phyloP scores from a whole-genome alignment of 2,888 invertebrate genomes.

The Microctonus aethiopoides region DNA sequence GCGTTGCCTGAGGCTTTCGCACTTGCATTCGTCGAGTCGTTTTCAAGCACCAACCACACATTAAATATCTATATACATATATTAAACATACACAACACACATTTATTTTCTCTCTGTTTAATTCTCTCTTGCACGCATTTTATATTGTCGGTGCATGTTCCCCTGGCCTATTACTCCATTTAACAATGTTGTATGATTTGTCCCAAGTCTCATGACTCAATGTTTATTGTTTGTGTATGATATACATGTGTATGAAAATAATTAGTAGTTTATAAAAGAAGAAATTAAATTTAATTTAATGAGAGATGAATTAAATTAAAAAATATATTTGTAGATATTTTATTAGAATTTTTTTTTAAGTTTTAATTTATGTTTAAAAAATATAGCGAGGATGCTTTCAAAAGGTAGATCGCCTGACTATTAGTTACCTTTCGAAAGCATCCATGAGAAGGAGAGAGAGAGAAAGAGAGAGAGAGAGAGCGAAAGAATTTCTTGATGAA shows the following conservation, averaged over 20 bases:
- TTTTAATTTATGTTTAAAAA: conserved; percentile 18
- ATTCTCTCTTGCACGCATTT: conserved; percentile 9
- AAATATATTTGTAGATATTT: no score
- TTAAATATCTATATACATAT: not conserved
- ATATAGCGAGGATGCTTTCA: conserved; percentile 62
- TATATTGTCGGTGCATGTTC: conserved; percentile 50
- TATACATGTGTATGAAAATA: not conserved
- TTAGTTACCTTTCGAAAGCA: conserved; percentile 66
- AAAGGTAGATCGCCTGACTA: conserved; percentile 57
- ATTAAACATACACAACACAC: not conserved
- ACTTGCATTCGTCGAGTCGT: conserved; percentile 53
- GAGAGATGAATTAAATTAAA: conserved; percentile 29
- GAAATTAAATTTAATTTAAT: not conserved
- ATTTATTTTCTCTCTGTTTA: conserved; percentile 11
- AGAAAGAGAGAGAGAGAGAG: conserved; percentile 31
- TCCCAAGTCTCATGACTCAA: conserved; percentile 18
- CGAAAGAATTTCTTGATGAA: conserved; percentile 18
- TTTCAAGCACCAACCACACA: conserved; percentile 47
- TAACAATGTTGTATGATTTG: conserved; percentile 39
- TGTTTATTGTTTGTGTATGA: no score
- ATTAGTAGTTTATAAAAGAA: not conserved
- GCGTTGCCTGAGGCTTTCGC: conserved; percentile 28
- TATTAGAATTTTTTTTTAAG: not conserved
- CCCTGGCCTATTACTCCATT: conserved; percentile 58
- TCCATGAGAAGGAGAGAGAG: conserved; percentile 46